Base-by-base conservation (phyloP, 2,888 invertebrate genomes). In the Amphipyra tragopoginis region DNA sequence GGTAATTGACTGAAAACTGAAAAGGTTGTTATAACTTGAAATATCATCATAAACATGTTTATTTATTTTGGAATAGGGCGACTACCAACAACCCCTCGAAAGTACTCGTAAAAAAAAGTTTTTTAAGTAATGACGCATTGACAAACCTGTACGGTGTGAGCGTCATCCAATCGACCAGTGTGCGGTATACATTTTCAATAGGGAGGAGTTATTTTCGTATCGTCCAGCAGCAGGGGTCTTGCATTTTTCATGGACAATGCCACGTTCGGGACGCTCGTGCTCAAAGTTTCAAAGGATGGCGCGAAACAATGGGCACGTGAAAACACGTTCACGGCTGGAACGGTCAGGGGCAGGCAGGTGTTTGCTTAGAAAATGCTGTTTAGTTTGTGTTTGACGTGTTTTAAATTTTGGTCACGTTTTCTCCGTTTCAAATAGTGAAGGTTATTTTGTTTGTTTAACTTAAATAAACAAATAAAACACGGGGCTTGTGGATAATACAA, bases 271-370 rank as follows among this genome's bases (percentile, higher is more conserved):
- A 15, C 26, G 38, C 33, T 7, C 7, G 43, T 26, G 11, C 56
- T 74, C 13, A 61, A 69, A 70, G 34, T 50, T 70, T 74, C 49
- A 69, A 9, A 9, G 36, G 39, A 40, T 34, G 11, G 51, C 38
- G 44, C 52, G 45, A 26, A 70, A 73, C 52, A 67, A 60, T 52
- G 38, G n/a, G 43, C 43, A 40, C 14, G 15, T 38, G 33, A 36
- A 34, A 42, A 66, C 59, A 42, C n/a, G 21, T 21, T 21, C 21
- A 21, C 3, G 3, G 21, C 21, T 21, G 21, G 3, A 21, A 21
- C 21, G 21, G 21, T 21, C n/a, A 21, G 21, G 21, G 40, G 21
- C 9, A 1, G 15, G 42, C 38, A 40, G 29, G 13, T 21, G 21
- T 21, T 38, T 13, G 50, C n/a, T 29, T 29, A 6, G 26, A 42